Percentiles rank a stretch among this genome's conserved stretches.
Conservation (phyloP, 1,140 invertebrate genomes). For the Drosophila eugracilis region DNA sequence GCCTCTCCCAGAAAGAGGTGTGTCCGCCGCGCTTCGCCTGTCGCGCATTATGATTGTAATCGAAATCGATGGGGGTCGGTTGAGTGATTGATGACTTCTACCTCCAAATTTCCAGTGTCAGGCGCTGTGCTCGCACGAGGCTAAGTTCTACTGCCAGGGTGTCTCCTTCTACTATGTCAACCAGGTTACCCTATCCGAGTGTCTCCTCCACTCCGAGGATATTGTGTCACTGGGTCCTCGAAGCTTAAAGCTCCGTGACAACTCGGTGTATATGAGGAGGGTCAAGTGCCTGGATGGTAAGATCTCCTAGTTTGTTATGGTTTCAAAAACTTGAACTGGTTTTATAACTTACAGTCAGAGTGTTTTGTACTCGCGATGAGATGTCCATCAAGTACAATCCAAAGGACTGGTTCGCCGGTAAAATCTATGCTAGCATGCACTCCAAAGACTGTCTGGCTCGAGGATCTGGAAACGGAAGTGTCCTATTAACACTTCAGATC, state of each 20-base stretch:
- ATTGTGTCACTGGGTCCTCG: constrained; percentile 85
- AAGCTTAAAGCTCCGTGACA: constrained; percentile 71
- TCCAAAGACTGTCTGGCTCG: constrained; percentile 86
- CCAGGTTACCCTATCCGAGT: constrained; percentile 71
- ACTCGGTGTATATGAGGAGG: constrained; percentile 85
- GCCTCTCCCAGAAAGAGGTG: constrained; percentile 84
- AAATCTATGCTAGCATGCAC: constrained; percentile 87
- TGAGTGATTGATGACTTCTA: constrained; percentile 69
- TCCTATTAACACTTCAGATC: constrained; percentile 66
- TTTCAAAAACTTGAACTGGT: neutral
- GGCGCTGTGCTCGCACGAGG: constrained; percentile 72
- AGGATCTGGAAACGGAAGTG: constrained; percentile 72
- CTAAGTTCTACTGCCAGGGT: constrained; percentile 81
- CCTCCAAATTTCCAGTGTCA: constrained; percentile 70
- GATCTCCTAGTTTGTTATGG: constrained; percentile 8
- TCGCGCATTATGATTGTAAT: constrained; percentile 70
- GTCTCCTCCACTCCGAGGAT: constrained; percentile 86
- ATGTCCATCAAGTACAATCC: constrained; percentile 87
- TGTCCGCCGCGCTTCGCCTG: constrained; percentile 52
- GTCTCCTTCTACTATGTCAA: constrained; percentile 71
- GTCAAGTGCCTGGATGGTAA: constrained; percentile 86
- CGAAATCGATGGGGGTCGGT: constrained; percentile 44
- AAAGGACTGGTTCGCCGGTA: constrained; percentile 86
- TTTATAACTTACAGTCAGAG: constrained; percentile 85
- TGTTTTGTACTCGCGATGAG: constrained; percentile 86